Conservation (phyloP, 2,113 vertebrate species). For the Vulpes vulpes region DNA sequence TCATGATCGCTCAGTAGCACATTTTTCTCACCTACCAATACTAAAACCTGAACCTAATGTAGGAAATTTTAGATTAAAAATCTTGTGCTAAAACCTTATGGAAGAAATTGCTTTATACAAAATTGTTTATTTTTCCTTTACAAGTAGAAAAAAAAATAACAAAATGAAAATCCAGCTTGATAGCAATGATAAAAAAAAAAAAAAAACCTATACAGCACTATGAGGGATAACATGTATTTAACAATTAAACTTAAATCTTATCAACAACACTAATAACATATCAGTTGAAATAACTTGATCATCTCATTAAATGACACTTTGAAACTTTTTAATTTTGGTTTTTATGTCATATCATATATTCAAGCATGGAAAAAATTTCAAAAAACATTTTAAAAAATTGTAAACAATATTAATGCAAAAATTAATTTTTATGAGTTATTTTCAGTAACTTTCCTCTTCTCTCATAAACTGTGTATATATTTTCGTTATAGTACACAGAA, state of each 20-base stretch:
- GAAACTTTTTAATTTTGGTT: not conserved
- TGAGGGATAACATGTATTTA: not conserved
- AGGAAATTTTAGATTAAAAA: slow-evolving; percentile 75
- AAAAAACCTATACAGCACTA: not conserved
- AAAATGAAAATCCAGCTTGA: not conserved
- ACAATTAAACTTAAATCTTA: not conserved
- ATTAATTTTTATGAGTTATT: not conserved
- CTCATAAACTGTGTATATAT: not conserved
- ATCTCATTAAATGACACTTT: not conserved
- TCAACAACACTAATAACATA: not conserved
- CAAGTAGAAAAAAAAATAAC: not conserved
- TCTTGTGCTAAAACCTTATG: not conserved
- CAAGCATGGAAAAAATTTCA: not conserved
- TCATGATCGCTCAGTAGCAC: not conserved
- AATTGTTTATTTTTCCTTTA: slow-evolving; percentile 62
- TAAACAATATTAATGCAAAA: not conserved
- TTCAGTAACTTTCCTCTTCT: not conserved
- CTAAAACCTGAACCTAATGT: slow-evolving; percentile 12
- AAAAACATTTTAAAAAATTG: not conserved
- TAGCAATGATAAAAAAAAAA: not conserved
- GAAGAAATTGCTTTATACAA: slow-evolving; percentile 67
- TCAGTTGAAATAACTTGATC: not conserved
- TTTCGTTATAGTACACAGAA: not conserved
- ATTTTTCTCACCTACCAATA: slow-evolving; percentile 70
- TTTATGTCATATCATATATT: not conserved